Conservation (phyloP, 2,797 vertebrate genomes). For the Acipenser oxyrinchus region DNA sequence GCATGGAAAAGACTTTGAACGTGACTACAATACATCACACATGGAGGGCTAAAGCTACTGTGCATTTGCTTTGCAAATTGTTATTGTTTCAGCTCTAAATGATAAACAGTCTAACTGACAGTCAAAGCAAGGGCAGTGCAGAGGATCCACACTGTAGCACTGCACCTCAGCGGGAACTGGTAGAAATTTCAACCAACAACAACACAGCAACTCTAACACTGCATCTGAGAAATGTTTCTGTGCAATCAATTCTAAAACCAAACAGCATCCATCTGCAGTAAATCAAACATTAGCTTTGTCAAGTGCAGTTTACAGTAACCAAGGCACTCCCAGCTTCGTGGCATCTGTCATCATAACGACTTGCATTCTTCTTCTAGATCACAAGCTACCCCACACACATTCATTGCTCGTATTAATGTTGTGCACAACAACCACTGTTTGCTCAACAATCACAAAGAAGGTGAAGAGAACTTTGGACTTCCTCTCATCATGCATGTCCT, state of each 20-base stretch:
- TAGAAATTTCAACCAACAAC: no score
- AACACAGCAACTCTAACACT: no score
- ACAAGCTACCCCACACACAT: not conserved
- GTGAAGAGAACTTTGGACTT: not conserved
- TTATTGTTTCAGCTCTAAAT: no score
- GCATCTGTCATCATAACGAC: not conserved
- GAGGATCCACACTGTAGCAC: no score
- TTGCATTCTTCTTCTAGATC: not conserved
- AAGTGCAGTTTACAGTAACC: constrained; percentile 12
- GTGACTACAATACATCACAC: no score
- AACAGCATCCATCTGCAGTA: not conserved
- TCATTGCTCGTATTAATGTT: not conserved
- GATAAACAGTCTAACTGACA: no score
- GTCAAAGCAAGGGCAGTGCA: no score
- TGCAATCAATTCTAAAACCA: not conserved
- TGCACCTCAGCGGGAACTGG: no score
- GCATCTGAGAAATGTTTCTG: not conserved
- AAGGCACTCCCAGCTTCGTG: constrained; percentile 11
- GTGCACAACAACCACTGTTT: not conserved
- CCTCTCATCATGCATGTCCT: not conserved
- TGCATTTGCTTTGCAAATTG: no score
- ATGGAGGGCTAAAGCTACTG: no score
- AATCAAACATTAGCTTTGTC: not conserved
- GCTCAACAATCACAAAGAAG: not conserved
- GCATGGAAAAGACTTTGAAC: no score